These are phyloP conservation scores for Papilio gigon DNA, from an alignment of 2,888 invertebrate species.

Conservation along the genomic window DNA sequence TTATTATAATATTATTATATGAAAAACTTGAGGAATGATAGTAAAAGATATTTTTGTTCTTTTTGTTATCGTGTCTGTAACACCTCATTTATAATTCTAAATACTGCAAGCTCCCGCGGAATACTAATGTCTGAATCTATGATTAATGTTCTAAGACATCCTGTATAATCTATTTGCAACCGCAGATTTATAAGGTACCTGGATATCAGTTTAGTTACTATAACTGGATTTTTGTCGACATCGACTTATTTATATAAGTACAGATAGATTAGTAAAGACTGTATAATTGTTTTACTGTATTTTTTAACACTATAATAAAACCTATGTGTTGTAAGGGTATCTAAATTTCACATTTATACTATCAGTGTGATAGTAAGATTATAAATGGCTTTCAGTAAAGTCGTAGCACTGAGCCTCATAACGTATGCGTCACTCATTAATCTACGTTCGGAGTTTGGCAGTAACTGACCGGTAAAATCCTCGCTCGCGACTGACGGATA, in stretches of 20 bases:
- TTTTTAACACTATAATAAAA: too few species aligned
- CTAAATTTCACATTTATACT: too few species aligned
- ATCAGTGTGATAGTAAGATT: too few species aligned
- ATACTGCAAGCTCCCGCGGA: constrained; percentile 80
- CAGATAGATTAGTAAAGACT: too few species aligned
- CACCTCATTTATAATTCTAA: constrained; percentile 81
- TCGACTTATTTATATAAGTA: too few species aligned
- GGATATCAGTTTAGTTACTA: background rate
- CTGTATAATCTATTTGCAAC: background rate
- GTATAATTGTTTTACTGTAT: too few species aligned
- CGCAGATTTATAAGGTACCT: background rate
- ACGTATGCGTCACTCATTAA: constrained; percentile 63
- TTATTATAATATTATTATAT: background rate
- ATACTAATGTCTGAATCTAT: constrained; percentile 81
- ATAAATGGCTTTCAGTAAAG: constrained; percentile 16
- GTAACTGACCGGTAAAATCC: constrained; percentile 60
- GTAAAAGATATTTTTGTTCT: constrained; percentile 61
- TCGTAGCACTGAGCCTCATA: constrained; percentile 33
- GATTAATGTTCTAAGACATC: constrained; percentile 54
- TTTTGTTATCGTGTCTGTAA: constrained; percentile 74
- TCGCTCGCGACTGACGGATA: constrained; percentile 67
- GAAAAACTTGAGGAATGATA: background rate
- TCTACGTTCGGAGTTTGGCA: constrained; percentile 59
- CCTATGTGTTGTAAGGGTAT: too few species aligned
- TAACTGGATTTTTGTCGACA: too few species aligned